A percentile compares a stretch with the other conserved stretches of the same genome.
Conservation (phyloP, 2,113 vertebrate genomes). For the Cyphomyrus discorhynchus region DNA sequence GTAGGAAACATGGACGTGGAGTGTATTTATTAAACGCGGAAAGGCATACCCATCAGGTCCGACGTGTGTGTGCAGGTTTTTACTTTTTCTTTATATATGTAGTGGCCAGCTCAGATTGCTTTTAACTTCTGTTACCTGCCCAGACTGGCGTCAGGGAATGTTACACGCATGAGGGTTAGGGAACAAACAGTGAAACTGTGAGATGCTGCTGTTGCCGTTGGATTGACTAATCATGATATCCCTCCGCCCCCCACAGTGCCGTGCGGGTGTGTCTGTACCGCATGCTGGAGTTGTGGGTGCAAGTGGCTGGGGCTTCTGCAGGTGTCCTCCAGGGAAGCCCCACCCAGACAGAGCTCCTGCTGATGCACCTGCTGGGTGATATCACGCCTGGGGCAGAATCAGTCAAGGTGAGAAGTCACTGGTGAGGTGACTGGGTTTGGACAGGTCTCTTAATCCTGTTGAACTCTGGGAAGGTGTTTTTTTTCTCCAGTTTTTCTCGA, state of each 20-base stretch:
- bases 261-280: slow-evolving; percentile 67
- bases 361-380: slow-evolving; percentile 66
- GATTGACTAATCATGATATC: not conserved
- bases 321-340: slow-evolving; percentile 70
- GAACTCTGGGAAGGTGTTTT: not conserved
- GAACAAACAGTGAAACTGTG: not conserved
- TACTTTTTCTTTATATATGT: not conserved
- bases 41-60: not conserved
- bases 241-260: slow-evolving; percentile 37
- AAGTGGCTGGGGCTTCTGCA: slow-evolving; percentile 64
- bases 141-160: not conserved
- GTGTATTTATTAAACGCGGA: not conserved
- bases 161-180: not conserved
- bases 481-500: not conserved
- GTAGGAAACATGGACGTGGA: slow-evolving; percentile 42
- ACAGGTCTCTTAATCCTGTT: not conserved
- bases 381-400: slow-evolving; percentile 65
- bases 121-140: not conserved
- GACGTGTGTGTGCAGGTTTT: not conserved
- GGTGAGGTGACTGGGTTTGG: not conserved
- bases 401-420: slow-evolving; percentile 59
- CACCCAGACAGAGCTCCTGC: slow-evolving; percentile 63
- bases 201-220: not conserved
- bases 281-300: slow-evolving; percentile 72
- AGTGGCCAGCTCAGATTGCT: not conserved